Evolutionary conservation across 2,113 vertebrate species (phyloP).

Genomic region (Myrmecophaga tridactyla): DNA sequence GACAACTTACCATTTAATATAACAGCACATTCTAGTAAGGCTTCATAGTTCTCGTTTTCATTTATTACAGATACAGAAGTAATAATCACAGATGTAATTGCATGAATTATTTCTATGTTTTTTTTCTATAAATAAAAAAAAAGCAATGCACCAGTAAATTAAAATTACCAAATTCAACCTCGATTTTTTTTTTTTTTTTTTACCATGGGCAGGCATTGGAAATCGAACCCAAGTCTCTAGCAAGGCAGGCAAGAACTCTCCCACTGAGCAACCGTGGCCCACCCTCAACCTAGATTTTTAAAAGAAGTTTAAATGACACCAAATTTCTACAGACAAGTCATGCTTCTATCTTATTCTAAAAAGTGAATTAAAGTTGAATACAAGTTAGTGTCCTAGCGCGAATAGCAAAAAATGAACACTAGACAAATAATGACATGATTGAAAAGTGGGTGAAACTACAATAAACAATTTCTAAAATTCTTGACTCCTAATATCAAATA

Average conservation of each 20-base stretch:
- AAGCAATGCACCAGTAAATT: neutral
- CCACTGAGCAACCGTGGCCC: too few relatives aligned
- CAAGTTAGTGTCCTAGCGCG: neutral
- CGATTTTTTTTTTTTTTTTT: slow-evolving; percentile 12
- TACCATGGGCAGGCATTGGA: too few relatives aligned
- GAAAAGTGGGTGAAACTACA: neutral
- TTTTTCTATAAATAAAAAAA: slow-evolving; percentile 82
- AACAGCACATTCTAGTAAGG: slow-evolving; percentile 86
- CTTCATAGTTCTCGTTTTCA: slow-evolving; percentile 83
- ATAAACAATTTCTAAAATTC: neutral
- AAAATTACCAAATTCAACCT: slow-evolving; percentile 44
- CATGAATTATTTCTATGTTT: slow-evolving; percentile 85
- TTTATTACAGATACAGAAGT: slow-evolving; percentile 88
- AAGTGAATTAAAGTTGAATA: neutral
- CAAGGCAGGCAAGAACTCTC: too few relatives aligned
- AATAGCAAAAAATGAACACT: neutral
- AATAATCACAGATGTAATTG: slow-evolving; percentile 85
- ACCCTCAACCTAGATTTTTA: slow-evolving; percentile 12
- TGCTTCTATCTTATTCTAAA: slow-evolving; percentile 5
- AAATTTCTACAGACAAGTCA: neutral
- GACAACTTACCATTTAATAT: slow-evolving; percentile 87
- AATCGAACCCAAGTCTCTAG: too few relatives aligned
- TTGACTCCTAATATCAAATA: neutral
- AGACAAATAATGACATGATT: rapidly evolving
- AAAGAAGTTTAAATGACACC: neutral